These are phyloP conservation scores for Phrynosoma platyrhinos DNA, from an alignment of 2,113 vertebrate genomes.

Conservation along the genomic window DNA sequence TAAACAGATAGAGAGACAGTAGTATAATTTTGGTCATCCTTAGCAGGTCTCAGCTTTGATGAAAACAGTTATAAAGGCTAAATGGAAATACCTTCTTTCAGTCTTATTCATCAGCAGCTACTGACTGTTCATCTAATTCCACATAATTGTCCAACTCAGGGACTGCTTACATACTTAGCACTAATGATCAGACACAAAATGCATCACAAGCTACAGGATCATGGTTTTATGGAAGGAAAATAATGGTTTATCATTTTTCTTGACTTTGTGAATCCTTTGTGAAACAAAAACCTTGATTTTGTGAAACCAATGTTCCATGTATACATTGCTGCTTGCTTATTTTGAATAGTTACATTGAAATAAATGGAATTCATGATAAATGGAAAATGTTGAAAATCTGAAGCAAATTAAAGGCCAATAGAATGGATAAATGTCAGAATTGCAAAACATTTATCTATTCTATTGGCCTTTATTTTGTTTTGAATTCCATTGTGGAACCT, in stretches of 20 bases:
- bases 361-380: not conserved
- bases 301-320: not conserved
- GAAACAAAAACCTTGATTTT: too few species aligned
- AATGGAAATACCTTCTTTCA: not conserved
- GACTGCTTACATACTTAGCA: not conserved
- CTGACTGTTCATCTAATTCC: not conserved
- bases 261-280: too few species aligned
- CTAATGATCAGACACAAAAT: not conserved
- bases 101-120: not conserved
- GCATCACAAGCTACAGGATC: not conserved
- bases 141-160: not conserved
- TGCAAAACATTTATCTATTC: too few species aligned
- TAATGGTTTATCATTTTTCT: too few species aligned
- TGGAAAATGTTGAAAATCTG: not conserved
- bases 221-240: not conserved
- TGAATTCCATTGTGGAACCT: too few species aligned
- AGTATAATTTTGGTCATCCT: not conserved
- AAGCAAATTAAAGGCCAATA: too few species aligned
- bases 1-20: not conserved
- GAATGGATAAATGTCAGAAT: too few species aligned
- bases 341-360: not conserved
- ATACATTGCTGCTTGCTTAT: not conserved
- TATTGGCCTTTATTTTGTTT: too few species aligned
- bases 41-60: not conserved
- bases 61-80: conserved; percentile 3